Evolutionary conservation across 2,113 vertebrate genomes (phyloP), one percentile per base, ranked within the genome.

Genomic region (Misgurnus anguillicaudatus): DNA sequence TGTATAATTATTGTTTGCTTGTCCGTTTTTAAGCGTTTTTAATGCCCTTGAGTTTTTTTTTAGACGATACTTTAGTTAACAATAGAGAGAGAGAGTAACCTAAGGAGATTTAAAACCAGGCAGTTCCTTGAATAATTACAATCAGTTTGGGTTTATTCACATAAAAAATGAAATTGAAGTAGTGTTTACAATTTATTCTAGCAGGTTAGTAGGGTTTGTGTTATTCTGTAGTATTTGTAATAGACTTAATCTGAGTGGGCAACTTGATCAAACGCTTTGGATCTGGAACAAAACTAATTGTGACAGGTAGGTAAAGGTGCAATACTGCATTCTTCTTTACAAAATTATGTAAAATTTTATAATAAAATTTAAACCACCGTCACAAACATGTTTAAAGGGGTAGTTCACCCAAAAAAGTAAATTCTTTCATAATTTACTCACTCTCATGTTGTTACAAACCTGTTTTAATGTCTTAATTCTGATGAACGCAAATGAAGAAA

Each of bases 231-330:
- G 38, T 73, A 73, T 60, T 73, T 60, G 70, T 45, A 14, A 14
- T 60, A 31, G 39, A 17, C 14, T 47, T 38, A 45, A 10, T 45
- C 36, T 31, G 5, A 61, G 55, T 78, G 65, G 38, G 17, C 19
- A 9, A 57, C 68, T 24, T 24, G 2, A 41, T n/a, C 57, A 78
- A 78, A 70, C 11, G 19, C 4, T 78, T 78, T 78, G 76, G 76
- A 47, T 45, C 65, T 47, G 76, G 76, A 48, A 82, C 83, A 48
- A 63, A 38, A 58, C 83, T 85, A 67, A 14, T 48, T 13, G 77
- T 85, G 2, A 64, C 67, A 67, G 73, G 83, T 85, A 80, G 63
- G 82, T 78, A 82, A 45, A 6, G 9, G 6, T 63, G 51, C 5
- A 11, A 16, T 6, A 55, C 38, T 0, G 9, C 45, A 6, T 51